phyloP scores from a whole-genome alignment of 2,888 invertebrate genomes.

The Nymphalis c-album region DNA sequence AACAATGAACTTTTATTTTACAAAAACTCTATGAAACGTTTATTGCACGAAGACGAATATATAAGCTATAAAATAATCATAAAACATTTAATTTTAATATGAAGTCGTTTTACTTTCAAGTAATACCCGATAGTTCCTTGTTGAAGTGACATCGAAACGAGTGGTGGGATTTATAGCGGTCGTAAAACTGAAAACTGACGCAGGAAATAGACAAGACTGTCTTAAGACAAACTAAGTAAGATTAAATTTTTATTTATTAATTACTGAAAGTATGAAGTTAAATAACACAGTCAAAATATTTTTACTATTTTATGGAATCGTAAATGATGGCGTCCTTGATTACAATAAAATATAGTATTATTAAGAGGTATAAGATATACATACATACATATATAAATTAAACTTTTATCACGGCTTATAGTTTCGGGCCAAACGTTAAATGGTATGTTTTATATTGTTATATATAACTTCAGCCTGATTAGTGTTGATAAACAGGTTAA shows the following conservation, averaged over 20 bases:
- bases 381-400: too few species aligned
- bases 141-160: conserved; percentile 29
- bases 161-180: conserved; percentile 36
- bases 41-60: background rate
- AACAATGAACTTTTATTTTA: background rate
- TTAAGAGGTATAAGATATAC: too few species aligned
- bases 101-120: conserved; percentile 22
- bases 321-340: too few species aligned
- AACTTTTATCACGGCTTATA: too few species aligned
- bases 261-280: too few species aligned
- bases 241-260: background rate
- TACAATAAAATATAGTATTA: too few species aligned
- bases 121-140: conserved; percentile 32
- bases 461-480: too few species aligned
- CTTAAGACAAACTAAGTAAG: conserved; percentile 1
- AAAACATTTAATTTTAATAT: conserved; percentile 24
- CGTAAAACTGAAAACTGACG: conserved; percentile 33
- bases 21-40: background rate
- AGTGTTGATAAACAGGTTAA: too few species aligned
- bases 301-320: too few species aligned
- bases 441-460: too few species aligned
- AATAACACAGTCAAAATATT: too few species aligned
- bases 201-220: conserved; percentile 14
- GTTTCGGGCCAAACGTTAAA: too few species aligned
- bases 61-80: background rate